Conservation (phyloP, 1,140 invertebrate species). For the Cataglyphis hispanica region DNA sequence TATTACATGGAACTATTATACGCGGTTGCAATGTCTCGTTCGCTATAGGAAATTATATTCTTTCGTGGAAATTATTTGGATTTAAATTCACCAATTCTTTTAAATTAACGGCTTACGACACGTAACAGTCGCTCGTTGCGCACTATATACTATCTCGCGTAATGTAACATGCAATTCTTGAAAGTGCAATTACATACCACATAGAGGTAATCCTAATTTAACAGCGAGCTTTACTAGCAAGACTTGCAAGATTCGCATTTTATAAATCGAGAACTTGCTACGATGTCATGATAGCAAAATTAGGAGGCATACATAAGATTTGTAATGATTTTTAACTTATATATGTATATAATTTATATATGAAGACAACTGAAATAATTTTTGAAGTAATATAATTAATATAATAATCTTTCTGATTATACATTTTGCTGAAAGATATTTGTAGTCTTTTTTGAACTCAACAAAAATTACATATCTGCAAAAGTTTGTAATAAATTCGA, state of each 20-base stretch:
- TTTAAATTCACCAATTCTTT: conserved; percentile 36
- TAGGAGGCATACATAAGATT: background rate
- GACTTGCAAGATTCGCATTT: conserved; percentile 15
- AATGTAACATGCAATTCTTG: conserved; percentile 32
- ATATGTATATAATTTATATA: no score
- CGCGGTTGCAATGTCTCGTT: background rate
- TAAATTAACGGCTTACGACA: conserved; percentile 61
- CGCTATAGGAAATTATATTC: conserved; percentile 43
- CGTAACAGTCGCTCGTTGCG: conserved; percentile 15
- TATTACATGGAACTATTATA: conserved; percentile 27
- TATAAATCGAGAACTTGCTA: background rate
- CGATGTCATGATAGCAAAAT: background rate
- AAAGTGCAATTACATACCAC: conserved; percentile 23
- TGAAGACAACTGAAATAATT: background rate
- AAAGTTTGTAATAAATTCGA: conserved; percentile 27
- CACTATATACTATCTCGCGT: background rate
- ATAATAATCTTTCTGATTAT: conserved; percentile 5
- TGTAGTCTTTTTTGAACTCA: background rate
- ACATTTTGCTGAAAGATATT: conserved; percentile 9
- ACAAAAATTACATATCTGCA: conserved; percentile 14
- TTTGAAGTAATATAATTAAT: background rate
- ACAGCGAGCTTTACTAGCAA: conserved; percentile 3
- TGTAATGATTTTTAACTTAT: background rate
- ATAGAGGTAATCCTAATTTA: conserved; percentile 51
- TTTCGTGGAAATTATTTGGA: conserved; percentile 41